Evolutionary conservation across 37 sponge, comb jelly and placozoan species (phyloP).

Genomic region (Tethya wilhelma): DNA sequence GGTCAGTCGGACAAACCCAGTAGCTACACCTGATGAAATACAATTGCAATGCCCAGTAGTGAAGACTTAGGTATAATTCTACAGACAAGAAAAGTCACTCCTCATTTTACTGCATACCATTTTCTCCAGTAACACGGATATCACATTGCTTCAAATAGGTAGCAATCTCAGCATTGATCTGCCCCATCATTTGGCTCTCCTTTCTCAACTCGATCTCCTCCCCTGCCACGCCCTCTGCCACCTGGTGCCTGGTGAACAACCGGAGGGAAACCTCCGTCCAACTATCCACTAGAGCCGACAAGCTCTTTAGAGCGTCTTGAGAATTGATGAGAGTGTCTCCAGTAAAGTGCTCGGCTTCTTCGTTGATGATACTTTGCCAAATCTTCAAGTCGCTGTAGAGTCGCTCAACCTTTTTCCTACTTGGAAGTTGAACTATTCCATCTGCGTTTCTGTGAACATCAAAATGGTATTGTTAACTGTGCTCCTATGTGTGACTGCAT

Average conservation of each 20-base stretch:
- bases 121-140: constrained; percentile 79
- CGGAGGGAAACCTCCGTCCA: constrained; percentile 77
- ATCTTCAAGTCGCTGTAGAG: constrained; percentile 61
- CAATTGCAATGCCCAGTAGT: not conserved
- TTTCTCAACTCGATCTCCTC: not conserved
- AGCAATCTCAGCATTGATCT: constrained; percentile 33
- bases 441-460: constrained; percentile 3
- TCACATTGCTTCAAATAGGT: constrained; percentile 15
- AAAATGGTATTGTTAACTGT: not conserved
- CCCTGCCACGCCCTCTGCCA: not conserved
- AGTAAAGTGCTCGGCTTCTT: constrained; percentile 74
- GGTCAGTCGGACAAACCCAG: constrained; percentile 65
- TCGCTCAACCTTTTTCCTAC: constrained; percentile 18
- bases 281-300: constrained; percentile 58
- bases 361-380: constrained; percentile 78
- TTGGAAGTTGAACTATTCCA: constrained; percentile 7
- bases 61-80: not conserved
- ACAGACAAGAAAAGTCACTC: not conserved
- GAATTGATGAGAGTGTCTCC: constrained; percentile 78
- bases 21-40: constrained; percentile 64
- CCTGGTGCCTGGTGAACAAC: constrained; percentile 72
- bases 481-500: not conserved
- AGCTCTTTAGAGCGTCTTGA: constrained; percentile 63
- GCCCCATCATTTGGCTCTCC: constrained; percentile 38
- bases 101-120: constrained; percentile 58